Evolutionary conservation across 2,888 invertebrate genomes (phyloP), one percentile per base, ranked within the genome.

Genomic region (Sturmia bella): DNA sequence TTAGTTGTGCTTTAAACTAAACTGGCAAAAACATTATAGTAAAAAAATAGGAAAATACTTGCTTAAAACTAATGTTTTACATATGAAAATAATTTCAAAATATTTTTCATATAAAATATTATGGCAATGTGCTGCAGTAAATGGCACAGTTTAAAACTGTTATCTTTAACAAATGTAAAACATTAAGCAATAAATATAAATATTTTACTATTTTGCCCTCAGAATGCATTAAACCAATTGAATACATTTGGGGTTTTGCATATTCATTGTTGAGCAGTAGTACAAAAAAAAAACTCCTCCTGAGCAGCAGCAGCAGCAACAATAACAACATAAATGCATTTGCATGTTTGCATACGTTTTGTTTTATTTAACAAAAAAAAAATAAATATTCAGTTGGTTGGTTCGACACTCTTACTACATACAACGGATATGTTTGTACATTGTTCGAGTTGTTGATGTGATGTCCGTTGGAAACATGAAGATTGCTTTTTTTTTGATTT

Each of bases 401-500:
- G 41, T 45, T 57, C 21, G 50, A 57, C 66, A n/a, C n/a, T n/a
- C n/a, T n/a, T n/a, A n/a, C n/a, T n/a, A n/a, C n/a, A 66, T 57
- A 24, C 54, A 74, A 64, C 64, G 74, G 74, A 74, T 56, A 74
- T 74, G 73, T 56, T 15, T 41, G 48, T 48, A 32, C 50, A 11
- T 72, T 61, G 9, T 61, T 52, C 48, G 72, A 54, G 0, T 19
- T 19, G 17, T 37, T 52, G 57, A 37, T 63, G 27, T 74, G 19
- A 17, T 43, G 52, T 59, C 52, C 52, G 37, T 59, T 64, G 59
- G 52, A 45, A 19, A 19, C 43, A 52, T 27, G 13, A 0, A 21
- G 17, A n/a, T n/a, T n/a, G n/a, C 24, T 57, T 41, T 52, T 64
- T 54, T 57, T 27, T 6, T 27, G 27, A 4, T 27, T 32, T 32